Evolutionary conservation across 2,888 invertebrate genomes (phyloP), one percentile per base, ranked within the genome.

Genomic region (Thelaira solivaga): DNA sequence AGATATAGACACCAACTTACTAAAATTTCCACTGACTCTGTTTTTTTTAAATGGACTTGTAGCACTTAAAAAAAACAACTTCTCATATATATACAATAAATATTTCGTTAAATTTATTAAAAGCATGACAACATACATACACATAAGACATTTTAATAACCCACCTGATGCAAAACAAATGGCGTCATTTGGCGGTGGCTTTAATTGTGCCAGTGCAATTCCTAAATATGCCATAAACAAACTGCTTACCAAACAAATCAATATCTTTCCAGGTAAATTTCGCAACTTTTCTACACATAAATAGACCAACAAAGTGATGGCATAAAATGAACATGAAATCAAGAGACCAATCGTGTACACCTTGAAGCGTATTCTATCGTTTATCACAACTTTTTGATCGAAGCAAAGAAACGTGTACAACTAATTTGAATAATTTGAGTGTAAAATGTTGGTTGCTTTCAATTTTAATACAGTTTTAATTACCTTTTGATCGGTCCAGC

Each of bases 201-300:
- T 85, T 82, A 91, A 89, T 85, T 92, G 92, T 2, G 90, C 90
- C 43, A 91, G 84, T 1, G 92, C 91, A 31, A 94, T 90, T 81
- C 92, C 92, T 55, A 90, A 84, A 86, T 91, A 94, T 1, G 93
- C 93, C n/a, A 92, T 83, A 74, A 94, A 89, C 84, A 94, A 91
- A 85, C 92, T 92, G 79, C 90, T 88, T 34, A 93, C 92, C 82
- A 94, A 92, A 83, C 93, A 93, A 88, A 94, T 93, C 49, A 94
- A 90, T 11, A 93, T 94, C 83, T 92, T 92, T 0, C 94, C 94
- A 76, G 94, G 94, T 16, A 94, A 90, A 89, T 94, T 95, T 71
- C 92, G 91, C 67, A 94, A 89, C 67, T 91, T 91, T 1, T 94
- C 92, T 67, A 94, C 88, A 4, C 90, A 90, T 47, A 90, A 87